Evolutionary conservation across 2,888 invertebrate genomes (phyloP), one percentile per base, ranked within the genome.

Genomic region (Elegia similella): DNA sequence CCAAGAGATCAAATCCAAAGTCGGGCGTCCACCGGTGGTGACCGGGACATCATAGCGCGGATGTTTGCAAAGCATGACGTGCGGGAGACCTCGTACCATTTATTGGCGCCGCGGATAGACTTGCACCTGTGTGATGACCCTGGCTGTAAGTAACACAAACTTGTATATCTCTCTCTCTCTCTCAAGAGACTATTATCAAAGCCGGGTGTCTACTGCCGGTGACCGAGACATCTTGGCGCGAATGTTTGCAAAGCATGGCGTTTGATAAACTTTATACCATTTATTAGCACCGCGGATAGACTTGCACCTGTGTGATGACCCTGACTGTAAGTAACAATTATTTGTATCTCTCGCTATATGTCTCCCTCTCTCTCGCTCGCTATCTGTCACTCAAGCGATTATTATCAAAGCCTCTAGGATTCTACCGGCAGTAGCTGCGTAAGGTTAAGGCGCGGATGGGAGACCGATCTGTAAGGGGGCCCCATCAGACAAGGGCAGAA

Each of bases 181-280:
- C 23, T 23, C 89, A 0, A 70, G 62, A 0, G 90, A 89, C 6
- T 84, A 84, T 53, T 80, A 85, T 1, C 80, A 79, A 2, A 90
- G 75, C 67, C 82, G 76, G 0, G 65, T 82, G 5, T 67, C 76
- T 62, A 78, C 75, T 16, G 85, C 78, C 63, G 90, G 79, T 62
- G 91, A 79, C 62, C 86, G 75, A 58, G 91, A 90, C 62, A 78
- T 91, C 6, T 60, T 92, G 0, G 92, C 93, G 58, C 94, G 95
- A 66, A 93, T 96, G 84, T 98, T 98, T 86, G 94, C 95, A 32
- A 94, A 94, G 52, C 98, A 96, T 81, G 98, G 99, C 92, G 97
- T 99, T n/a, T 93, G 96, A 0, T 99, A 99, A 89, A 99, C 99
- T 0, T 99, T 99, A 0, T 98, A 99, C 92, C 99, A 99, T 84